A percentile compares a stretch with the other conserved stretches of the same genome.
Evolutionary conservation across 2,797 vertebrate genomes (phyloP).

Genomic region (Gymnopithys bicolor): DNA sequence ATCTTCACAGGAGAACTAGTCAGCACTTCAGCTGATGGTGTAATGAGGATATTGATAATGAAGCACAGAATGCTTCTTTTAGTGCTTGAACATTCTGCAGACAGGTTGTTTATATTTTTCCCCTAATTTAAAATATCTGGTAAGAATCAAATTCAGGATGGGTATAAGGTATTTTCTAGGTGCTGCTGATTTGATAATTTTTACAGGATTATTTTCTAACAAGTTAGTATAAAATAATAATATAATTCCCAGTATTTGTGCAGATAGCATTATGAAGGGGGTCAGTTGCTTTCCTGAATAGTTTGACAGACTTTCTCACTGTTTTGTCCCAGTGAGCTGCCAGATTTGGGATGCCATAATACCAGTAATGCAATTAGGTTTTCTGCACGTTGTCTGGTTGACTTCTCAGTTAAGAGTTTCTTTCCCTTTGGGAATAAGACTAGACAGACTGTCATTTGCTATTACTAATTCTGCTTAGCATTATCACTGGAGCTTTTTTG

Average conservation of each 20-base stretch:
- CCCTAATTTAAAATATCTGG: constrained; percentile 37
- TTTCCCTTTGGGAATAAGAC: constrained; percentile 81
- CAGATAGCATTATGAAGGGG: neutral
- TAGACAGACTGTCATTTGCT: constrained; percentile 85
- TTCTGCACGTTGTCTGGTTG: constrained; percentile 77
- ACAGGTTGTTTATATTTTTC: constrained; percentile 30
- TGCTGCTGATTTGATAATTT: neutral
- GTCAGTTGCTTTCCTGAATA: constrained; percentile 39
- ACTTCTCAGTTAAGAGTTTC: constrained; percentile 80
- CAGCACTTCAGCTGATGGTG: constrained; percentile 69
- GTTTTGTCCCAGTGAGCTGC: constrained; percentile 71
- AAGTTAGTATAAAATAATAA: neutral
- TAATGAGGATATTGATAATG: constrained; percentile 77
- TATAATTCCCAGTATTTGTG: neutral
- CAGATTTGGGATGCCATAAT: constrained; percentile 74
- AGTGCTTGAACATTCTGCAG: constrained; percentile 34
- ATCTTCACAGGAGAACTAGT: constrained; percentile 76
- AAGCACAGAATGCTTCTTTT: constrained; percentile 49
- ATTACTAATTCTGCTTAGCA: constrained; percentile 83
- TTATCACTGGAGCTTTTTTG: constrained; percentile 80
- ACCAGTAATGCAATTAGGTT: constrained; percentile 76
- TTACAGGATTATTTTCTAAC: neutral
- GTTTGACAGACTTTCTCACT: constrained; percentile 49
- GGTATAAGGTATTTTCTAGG: neutral
- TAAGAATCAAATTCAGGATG: neutral